Evolutionary conservation across 2,888 invertebrate species (phyloP).

Genomic region (Lamellibrachia satsuma): DNA sequence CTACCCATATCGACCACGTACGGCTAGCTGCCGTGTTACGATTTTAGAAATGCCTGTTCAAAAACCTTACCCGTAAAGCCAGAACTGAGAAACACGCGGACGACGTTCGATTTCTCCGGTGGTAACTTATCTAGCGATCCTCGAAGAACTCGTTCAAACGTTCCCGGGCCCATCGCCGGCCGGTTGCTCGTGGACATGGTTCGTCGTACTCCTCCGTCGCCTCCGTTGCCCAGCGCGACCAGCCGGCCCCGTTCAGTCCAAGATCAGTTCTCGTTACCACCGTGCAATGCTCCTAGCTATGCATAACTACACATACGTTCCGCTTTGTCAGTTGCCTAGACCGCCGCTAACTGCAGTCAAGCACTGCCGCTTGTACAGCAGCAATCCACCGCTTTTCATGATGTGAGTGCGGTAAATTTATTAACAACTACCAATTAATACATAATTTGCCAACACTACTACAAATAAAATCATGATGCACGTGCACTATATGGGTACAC

Average conservation of each 20-base stretch:
- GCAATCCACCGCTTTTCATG: background rate
- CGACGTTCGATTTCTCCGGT: slow-evolving; percentile 94
- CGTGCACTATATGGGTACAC: too few relatives aligned
- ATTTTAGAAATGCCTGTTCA: background rate
- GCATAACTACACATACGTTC: background rate
- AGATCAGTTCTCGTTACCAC: background rate
- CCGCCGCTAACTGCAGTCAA: background rate
- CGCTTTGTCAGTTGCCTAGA: background rate
- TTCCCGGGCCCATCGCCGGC: background rate
- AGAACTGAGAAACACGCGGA: slow-evolving; percentile 94
- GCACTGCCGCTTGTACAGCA: background rate
- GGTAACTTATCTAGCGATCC: slow-evolving; percentile 77
- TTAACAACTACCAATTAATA: too few relatives aligned
- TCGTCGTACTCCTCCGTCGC: background rate
- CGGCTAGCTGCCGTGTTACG: too few relatives aligned
- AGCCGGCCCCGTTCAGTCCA: background rate
- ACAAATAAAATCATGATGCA: too few relatives aligned
- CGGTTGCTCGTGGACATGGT: background rate
- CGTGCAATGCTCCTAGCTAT: background rate
- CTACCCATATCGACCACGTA: too few relatives aligned
- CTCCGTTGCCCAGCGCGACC: background rate
- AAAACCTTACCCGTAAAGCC: slow-evolving; percentile 86
- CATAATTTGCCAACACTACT: too few relatives aligned
- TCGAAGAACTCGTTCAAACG: background rate
- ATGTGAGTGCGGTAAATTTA: background rate